Evolutionary conservation across 2,888 invertebrate species (phyloP).

Genomic region (Hipparchia semele): DNA sequence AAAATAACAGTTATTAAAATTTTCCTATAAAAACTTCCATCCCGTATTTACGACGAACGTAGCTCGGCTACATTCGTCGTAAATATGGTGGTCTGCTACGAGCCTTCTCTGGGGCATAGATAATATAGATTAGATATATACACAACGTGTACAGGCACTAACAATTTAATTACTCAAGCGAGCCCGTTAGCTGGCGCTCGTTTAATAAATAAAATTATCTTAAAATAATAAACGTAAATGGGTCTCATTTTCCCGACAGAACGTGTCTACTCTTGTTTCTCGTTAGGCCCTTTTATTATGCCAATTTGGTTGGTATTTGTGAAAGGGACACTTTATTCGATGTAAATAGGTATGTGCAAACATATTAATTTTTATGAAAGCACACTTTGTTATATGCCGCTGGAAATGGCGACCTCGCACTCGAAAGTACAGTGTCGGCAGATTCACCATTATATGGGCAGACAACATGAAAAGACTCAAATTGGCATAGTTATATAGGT

Average conservation of each 20-base stretch:
- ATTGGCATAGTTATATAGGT: too few species aligned
- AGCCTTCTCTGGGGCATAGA: conserved; percentile 18
- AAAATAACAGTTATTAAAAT: too few species aligned
- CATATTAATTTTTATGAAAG: background rate
- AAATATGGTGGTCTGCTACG: too few species aligned
- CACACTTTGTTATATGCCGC: background rate
- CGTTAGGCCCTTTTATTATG: conserved; percentile 26
- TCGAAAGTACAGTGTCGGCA: too few species aligned
- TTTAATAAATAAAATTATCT: conserved; percentile 51
- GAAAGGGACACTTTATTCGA: conserved; percentile 20
- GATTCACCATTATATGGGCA: too few species aligned
- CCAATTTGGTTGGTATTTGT: conserved; percentile 21
- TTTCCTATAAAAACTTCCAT: too few species aligned
- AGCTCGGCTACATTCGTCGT: conserved; percentile 1
- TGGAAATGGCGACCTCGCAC: too few species aligned
- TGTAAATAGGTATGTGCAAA: conserved; percentile 3
- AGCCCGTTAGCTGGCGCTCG: conserved; percentile 35
- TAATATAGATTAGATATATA: conserved; percentile 16
- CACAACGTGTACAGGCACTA: conserved; percentile 30
- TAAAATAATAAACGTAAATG: conserved; percentile 43
- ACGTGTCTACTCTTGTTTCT: conserved; percentile 25
- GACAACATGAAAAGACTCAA: too few species aligned
- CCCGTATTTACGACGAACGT: too few species aligned
- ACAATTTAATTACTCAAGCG: conserved; percentile 39
- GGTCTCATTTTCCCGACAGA: conserved; percentile 26